Evolutionary conservation across 2,797 vertebrate genomes (phyloP), one percentile per base, ranked within the genome.

Genomic region (Buphagus erythrorhynchus): DNA sequence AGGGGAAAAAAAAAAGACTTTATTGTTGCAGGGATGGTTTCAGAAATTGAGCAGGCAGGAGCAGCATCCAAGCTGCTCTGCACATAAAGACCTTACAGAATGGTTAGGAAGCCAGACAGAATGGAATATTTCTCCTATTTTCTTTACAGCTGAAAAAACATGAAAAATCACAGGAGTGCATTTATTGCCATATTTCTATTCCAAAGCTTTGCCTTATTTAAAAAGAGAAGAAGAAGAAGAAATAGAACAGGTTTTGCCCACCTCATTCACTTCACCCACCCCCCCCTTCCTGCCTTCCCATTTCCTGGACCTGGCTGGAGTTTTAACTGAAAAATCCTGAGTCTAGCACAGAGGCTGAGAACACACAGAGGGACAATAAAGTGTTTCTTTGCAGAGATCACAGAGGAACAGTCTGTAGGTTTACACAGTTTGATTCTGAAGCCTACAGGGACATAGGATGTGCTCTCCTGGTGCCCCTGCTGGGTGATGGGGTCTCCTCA

Each of bases 121-220:
- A 97, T 97, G 97, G 97, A 98, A 98, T 93, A 97, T 97, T 97
- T 97, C 93, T 96, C 85, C 93, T 97, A 85, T 98, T 98, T 98
- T 98, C 96, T 95, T 96, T 97, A 94, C 97, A 98, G 98, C 97
- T 97, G 97, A 97, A 98, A 98, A 98, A 98, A 98, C 96, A 98
- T 85, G 71, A 96, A 96, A 97, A 95, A 92, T 97, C 94, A 97
- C 94, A 97, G 83, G 88, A 97, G 74, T 75, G 58, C 77, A 79
- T 97, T 98, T 98, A 96, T 95, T 94, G 91, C 91, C 24, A 65
- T 96, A 92, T 96, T 97, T 98, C 94, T 77, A 87, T 97, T 96
- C 97, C 97, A 95, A 96, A 96, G 35, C 96, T 97, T 97, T 97
- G 95, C 92, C 88, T 96, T 97, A 48, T 65, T 72, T 73, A 63